A percentile compares a stretch with the other conserved stretches of the same genome.
Evolutionary conservation across 2,888 invertebrate species (phyloP).

Genomic region (Pheosia tremula): DNA sequence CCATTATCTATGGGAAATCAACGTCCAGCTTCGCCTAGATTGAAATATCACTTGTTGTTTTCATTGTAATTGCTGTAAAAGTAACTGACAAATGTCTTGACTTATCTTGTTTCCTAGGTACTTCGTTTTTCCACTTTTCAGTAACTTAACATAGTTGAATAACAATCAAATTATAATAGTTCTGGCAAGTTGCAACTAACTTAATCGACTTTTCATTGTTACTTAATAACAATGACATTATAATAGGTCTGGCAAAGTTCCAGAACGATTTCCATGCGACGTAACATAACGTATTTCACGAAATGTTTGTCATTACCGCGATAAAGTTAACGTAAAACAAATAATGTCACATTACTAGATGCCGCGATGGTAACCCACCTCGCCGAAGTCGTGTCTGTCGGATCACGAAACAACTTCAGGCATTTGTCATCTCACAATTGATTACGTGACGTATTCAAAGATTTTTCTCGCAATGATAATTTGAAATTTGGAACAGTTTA

Average conservation of each 20-base stretch:
- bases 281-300: not conserved
- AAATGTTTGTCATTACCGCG: not conserved
- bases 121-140: too few species aligned
- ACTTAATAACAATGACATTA: not conserved
- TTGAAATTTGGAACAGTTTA: constrained; percentile 2
- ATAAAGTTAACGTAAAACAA: not conserved
- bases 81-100: too few species aligned
- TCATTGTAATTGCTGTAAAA: too few species aligned
- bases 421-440: constrained; percentile 41
- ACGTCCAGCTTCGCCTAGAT: not conserved
- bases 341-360: not conserved
- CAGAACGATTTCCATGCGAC: too few species aligned
- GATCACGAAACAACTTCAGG: constrained; percentile 51
- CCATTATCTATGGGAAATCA: not conserved
- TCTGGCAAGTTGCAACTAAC: too few species aligned
- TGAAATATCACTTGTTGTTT: too few species aligned
- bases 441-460: not conserved
- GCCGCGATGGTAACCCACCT: not conserved
- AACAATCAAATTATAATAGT: too few species aligned
- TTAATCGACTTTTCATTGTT: too few species aligned
- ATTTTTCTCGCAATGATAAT: not conserved
- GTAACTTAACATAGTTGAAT: too few species aligned
- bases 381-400: constrained; percentile 36
- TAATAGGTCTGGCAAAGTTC: too few species aligned
- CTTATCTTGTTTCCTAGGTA: too few species aligned